A percentile compares a stretch with the other conserved stretches of the same genome.
Conservation (phyloP, 1,140 invertebrate genomes). For the Metaphire vulgaris region DNA sequence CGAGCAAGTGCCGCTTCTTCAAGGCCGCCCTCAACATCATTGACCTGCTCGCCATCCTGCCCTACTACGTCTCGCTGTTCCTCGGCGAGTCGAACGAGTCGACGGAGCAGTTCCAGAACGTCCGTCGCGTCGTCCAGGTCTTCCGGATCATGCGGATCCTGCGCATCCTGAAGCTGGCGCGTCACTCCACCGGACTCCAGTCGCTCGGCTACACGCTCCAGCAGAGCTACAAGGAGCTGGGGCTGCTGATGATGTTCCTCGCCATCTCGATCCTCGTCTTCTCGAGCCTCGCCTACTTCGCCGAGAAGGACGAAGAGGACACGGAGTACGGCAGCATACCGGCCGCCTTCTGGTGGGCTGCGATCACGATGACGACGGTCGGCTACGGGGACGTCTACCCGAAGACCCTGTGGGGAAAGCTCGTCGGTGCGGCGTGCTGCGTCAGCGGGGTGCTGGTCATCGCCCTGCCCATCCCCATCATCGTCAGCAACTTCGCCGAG, state of each 20-base stretch:
- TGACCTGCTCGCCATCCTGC: too few relatives aligned
- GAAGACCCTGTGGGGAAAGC: slow-evolving; percentile 47
- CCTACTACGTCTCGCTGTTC: too few relatives aligned
- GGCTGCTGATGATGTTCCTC: slow-evolving; percentile 95
- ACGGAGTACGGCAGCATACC: slow-evolving; percentile 46
- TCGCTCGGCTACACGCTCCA: slow-evolving; percentile 95
- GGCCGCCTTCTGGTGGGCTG: slow-evolving; percentile 65
- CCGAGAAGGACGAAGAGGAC: slow-evolving; percentile 68
- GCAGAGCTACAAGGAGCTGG: slow-evolving; percentile 98
- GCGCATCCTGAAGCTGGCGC: slow-evolving; percentile 93
- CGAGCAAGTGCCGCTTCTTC: slow-evolving; percentile 49
- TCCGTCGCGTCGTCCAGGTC: too few relatives aligned
- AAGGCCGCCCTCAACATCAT: slow-evolving; percentile 69
- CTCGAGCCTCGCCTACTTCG: slow-evolving; percentile 96
- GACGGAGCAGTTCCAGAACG: too few relatives aligned
- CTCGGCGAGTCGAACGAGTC: too few relatives aligned
- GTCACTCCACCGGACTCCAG: slow-evolving; percentile 96
- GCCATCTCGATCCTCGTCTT: slow-evolving; percentile 99
- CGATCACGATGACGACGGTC: slow-evolving; percentile 94
- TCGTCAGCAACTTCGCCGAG: slow-evolving; percentile 61
- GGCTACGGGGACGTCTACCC: slow-evolving; percentile 67
- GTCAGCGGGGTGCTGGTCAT: slow-evolving; percentile 99
- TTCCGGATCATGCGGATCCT: slow-evolving; percentile 99
- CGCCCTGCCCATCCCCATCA: slow-evolving; percentile 87
- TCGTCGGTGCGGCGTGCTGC: slow-evolving; percentile 64